Evolutionary conservation across 2,888 invertebrate genomes (phyloP), one percentile per base, ranked within the genome.

Genomic region (Sesia apiformis): DNA sequence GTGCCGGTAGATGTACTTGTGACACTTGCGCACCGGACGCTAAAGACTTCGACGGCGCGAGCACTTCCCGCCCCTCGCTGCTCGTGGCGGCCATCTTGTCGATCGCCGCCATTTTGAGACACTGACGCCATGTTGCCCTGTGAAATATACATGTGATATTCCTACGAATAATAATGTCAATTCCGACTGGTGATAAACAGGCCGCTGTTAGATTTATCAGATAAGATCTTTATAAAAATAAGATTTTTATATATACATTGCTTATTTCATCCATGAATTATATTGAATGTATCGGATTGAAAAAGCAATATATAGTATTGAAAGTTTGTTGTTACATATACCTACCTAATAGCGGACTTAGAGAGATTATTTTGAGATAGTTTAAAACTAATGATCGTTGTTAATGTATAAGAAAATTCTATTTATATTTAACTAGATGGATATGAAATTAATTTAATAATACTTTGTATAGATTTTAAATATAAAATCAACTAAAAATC

Each of bases 11-110:
- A 38, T 90, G 90, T 62, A 88, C 86, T 0, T 90, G 90, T 67
- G 82, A 84, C 64, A 86, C 77, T 0, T 90, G 90, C 55, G 67
- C 78, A 0, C 88, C 88, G 0, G 85, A 88, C 58, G 82, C 83
- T 0, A 72, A 67, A 5, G 88, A 87, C 63, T 88, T 85, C 58
- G 79, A 76, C 39, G 81, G 73, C 38, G 82, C 80, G 3, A 74
- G 70, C 63, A 67, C 76, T 2, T 63, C 74, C 5, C 67, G 67
- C 49, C 74, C 74, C 46, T 68, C 74, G 38, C 55, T 69, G 4
- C 55, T 66, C 51, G 49, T 65, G n/a, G 70, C 67, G 61, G 70
- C 76, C 69, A 70, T 76, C 39, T 69, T 72, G 58, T 66, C 68
- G 3, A 42, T 74, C 38, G 58, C 74, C 56, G 72, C 75, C 71